Conservation (phyloP, 2,113 vertebrate species). For the Riparia riparia region DNA sequence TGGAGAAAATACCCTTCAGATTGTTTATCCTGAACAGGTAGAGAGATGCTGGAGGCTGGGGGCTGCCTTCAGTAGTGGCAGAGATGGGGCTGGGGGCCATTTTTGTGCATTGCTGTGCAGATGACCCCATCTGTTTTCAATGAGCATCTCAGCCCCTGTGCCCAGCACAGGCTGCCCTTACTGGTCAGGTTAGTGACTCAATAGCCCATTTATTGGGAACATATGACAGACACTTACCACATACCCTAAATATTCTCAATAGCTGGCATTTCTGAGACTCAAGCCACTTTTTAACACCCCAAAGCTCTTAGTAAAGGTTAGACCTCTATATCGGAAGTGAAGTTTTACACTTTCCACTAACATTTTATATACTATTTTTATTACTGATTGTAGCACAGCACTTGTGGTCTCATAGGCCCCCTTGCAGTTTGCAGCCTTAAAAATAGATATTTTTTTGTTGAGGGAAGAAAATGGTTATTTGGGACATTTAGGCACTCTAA, state of each 20-base stretch:
- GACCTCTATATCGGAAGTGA: neutral
- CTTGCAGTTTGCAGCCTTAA: slow-evolving; percentile 5
- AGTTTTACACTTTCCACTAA: slow-evolving; percentile 8
- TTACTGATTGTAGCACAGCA: neutral
- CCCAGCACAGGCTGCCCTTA: neutral
- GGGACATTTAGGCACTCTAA: neutral
- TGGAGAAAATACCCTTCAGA: neutral
- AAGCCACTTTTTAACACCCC: slow-evolving; percentile 19
- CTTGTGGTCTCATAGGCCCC: neutral
- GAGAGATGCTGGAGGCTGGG: neutral
- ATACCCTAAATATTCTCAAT: slow-evolving; percentile 2
- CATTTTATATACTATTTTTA: slow-evolving; percentile 23
- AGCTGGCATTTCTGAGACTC: neutral
- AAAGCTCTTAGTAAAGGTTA: neutral
- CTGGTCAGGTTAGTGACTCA: neutral
- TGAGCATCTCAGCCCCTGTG: neutral
- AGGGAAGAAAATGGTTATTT: neutral
- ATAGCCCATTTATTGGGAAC: neutral
- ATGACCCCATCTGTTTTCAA: neutral
- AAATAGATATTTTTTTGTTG: slow-evolving; percentile 12
- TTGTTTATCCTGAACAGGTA: neutral
- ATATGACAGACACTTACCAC: neutral
- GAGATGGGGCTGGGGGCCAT: neutral
- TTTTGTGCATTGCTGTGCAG: rapidly evolving
- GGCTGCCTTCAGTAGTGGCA: neutral